Base-by-base conservation (phyloP, 2,888 invertebrate genomes). In the Temnothorax unifasciatus region DNA sequence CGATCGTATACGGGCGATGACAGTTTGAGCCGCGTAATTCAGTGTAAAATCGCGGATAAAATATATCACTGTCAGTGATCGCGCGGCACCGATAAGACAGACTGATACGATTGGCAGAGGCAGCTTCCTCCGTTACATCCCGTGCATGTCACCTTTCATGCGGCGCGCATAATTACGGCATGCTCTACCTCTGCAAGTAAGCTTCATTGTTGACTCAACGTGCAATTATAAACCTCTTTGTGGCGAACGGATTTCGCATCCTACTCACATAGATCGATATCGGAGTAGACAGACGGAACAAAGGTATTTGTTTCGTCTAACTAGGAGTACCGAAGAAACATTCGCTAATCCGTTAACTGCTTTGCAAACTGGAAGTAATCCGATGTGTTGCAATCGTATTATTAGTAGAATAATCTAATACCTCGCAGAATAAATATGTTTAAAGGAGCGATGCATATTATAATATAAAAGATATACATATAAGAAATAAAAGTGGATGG, bases 1-100 rank as follows among this genome's bases (percentile, higher is more conserved):
- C 13, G 2, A 25, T 13, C 47, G 25, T 13, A 29, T 13, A 29
- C 47, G n/a, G 38, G 38, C 44, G 69, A 47, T 44, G 47, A 64
- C 68, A 79, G 47, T 21, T 52, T 29, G 61, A 54, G 79, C 85
- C 63, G 3, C 18, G 34, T 29, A 71, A 59, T 81, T 81, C 47
- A 50, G 41, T 52, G 59, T 47, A 21, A 81, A 81, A 81, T 73
- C n/a, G 29, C 44, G 66, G 41, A 41, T 66, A 54, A 77, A 75
- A 82, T 85, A 82, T 69, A 87, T 74, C 61, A 59, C 29, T 52
- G 34, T 47, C 74, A 21, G 34, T n/a, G 66, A 69, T 68, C 11
- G 29, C 63, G 66, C 13, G 47, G 47, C n/a, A 9, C 18, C 29
- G 71, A 61, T 47, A 75, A 86, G 71, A 44, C 41, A 25, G 34